Base-by-base conservation (phyloP, 1,140 invertebrate genomes). In the Drosophila pallidifrons region DNA sequence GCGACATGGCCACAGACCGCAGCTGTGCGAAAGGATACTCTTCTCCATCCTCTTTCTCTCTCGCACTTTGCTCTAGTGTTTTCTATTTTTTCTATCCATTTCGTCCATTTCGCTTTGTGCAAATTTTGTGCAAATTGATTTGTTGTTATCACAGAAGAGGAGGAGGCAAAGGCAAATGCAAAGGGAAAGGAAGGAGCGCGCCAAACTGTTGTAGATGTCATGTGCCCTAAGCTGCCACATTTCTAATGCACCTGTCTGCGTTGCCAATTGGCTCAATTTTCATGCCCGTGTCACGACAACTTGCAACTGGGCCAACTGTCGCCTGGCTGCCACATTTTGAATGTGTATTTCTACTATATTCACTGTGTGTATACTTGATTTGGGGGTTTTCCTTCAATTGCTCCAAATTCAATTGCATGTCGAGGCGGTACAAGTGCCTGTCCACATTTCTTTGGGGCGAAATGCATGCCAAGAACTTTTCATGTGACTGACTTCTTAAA, bases 71-170 rank as follows among this genome's bases (percentile, higher is more conserved):
- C 47, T 38, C 35, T 3, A 38, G 13, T 28, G 35, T 55, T 55
- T 57, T n/a, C 52, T 30, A 5, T 32, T 25, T 8, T 4, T 59
- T 41, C 59, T 63, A 20, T 10, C 30, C 32, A 25, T 32, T 38
- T 45, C 28, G 61, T 15, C 30, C 32, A 15, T 32, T 25, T 45
- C 28, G 61, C 63, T 67, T 83, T 85, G 81, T 86, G 85, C 85
- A 89, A 88, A 89, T 88, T 88, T 85, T 83, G 81, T 83, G 85
- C 85, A 89, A 89, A 89, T 89, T 90, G 86, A 89, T 90, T 89
- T 89, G 85, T 90, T 89, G 81, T 90, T 89, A 89, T 89, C 85
- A 85, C 75, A 81, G 54, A 72, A 47, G 43, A 41, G 35, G 35
- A 38, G 52, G 55, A 55, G 59, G 30, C 4, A 8, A 5, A 35